Percentiles rank a stretch among this genome's conserved stretches.
Evolutionary conservation across 92 coral and sea anemone genomes (phyloP).

Genomic region (Phenganax marumi): DNA sequence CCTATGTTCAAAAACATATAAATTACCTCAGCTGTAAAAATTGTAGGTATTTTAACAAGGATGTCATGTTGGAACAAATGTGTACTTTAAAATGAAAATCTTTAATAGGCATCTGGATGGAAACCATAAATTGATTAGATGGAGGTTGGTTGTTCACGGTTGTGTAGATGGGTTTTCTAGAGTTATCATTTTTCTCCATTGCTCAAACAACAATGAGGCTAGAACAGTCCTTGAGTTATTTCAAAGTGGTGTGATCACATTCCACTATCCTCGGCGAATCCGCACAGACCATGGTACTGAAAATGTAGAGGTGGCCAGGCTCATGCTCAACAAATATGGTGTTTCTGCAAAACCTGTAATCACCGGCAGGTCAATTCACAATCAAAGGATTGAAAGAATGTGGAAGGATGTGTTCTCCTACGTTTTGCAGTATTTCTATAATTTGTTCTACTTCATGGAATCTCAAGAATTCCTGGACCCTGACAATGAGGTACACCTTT

Average conservation of each 20-base stretch:
- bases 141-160: no score
- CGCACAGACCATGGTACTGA: no score
- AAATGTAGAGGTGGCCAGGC: no score
- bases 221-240: background rate
- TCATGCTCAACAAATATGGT: no score
- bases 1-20: no score
- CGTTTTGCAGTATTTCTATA: conserved; percentile 4
- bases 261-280: background rate
- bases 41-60: no score
- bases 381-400: conserved; percentile 14
- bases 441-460: conserved; percentile 6
- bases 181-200: background rate
- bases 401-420: conserved; percentile 15
- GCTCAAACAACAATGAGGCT: background rate
- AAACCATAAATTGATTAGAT: no score
- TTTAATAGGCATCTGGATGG: no score
- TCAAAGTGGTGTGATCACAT: background rate
- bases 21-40: no score
- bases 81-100: no score
- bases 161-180: background rate
- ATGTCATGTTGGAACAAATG: no score
- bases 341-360: background rate
- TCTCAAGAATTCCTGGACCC: conserved; percentile 7
- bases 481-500: conserved; percentile 34
- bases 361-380: conserved; percentile 14